Conservation (phyloP, 2,888 invertebrate genomes). For the Tenodera sinensis region DNA sequence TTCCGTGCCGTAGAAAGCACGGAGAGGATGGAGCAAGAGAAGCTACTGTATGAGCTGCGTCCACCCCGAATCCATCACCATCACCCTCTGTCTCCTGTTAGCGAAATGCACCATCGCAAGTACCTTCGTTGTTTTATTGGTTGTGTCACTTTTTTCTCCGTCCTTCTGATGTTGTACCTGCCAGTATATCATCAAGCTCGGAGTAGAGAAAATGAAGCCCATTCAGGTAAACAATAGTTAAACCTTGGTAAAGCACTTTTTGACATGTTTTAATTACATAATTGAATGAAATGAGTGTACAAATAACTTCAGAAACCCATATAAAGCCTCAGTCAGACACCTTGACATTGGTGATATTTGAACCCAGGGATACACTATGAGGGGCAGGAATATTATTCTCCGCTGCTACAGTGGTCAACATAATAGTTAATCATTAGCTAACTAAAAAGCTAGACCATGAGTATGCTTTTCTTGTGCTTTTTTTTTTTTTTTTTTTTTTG, state of each 20-base stretch:
- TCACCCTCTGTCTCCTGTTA: not conserved
- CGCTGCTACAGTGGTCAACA: no score
- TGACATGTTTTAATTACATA: no score
- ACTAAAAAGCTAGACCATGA: no score
- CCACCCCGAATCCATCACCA: constrained; percentile 6
- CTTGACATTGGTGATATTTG: no score
- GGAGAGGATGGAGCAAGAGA: constrained; percentile 14
- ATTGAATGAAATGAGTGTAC: no score
- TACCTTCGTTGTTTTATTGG: constrained; percentile 32
- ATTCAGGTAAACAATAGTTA: not conserved
- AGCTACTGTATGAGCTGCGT: constrained; percentile 14
- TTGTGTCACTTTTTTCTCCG: constrained; percentile 27
- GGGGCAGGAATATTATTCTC: no score
- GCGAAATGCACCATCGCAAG: constrained; percentile 15
- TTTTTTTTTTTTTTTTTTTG: no score
- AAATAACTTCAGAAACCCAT: no score
- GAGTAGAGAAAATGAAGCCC: constrained; percentile 6
- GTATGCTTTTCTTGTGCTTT: no score
- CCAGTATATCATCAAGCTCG: constrained; percentile 32
- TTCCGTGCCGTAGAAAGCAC: not conserved
- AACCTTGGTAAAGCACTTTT: not conserved
- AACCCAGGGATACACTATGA: no score
- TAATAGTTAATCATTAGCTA: no score
- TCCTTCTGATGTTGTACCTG: constrained; percentile 31
- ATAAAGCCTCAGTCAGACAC: no score